These are phyloP conservation scores for Percopsis transmontana DNA, from an alignment of 2,113 vertebrate genomes.

Conservation along the genomic window DNA sequence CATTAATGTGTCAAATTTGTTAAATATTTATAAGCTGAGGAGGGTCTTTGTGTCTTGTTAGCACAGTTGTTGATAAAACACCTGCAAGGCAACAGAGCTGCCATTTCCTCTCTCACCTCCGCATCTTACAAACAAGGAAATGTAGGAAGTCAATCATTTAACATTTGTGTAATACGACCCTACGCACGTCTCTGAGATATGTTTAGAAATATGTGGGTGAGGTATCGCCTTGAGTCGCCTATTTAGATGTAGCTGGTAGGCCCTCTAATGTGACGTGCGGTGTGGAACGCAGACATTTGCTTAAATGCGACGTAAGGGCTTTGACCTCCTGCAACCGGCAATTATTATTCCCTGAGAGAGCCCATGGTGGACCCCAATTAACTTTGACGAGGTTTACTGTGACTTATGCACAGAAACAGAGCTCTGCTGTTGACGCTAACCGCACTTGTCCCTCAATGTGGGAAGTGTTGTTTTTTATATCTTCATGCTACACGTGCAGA, in stretches of 20 bases:
- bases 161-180: constrained; percentile 35
- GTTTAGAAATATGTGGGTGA: constrained; percentile 64
- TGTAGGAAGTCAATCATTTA: constrained; percentile 34
- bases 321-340: constrained; percentile 42
- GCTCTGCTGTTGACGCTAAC: background rate
- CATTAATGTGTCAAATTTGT: too few relatives aligned
- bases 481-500: background rate
- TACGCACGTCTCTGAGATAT: constrained; percentile 36
- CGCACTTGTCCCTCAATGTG: background rate
- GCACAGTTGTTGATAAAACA: too few relatives aligned
- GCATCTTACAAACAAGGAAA: constrained; percentile 34
- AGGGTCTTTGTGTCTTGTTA: too few relatives aligned
- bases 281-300: too few relatives aligned
- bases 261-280: constrained; percentile 39
- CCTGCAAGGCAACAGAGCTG: constrained; percentile 1
- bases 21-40: too few relatives aligned
- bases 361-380: constrained; percentile 43
- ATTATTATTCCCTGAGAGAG: constrained; percentile 50
- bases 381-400: constrained; percentile 16
- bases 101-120: constrained; percentile 5
- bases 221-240: constrained; percentile 37
- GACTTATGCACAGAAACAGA: background rate
- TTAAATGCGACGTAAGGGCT: constrained; percentile 38
- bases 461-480: background rate
- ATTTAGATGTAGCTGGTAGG: constrained; percentile 60